A percentile compares a stretch with the other conserved stretches of the same genome.
These are phyloP conservation scores for Drosophila bipectinata DNA, from an alignment of 1,140 invertebrate species.

Conservation along the genomic window DNA sequence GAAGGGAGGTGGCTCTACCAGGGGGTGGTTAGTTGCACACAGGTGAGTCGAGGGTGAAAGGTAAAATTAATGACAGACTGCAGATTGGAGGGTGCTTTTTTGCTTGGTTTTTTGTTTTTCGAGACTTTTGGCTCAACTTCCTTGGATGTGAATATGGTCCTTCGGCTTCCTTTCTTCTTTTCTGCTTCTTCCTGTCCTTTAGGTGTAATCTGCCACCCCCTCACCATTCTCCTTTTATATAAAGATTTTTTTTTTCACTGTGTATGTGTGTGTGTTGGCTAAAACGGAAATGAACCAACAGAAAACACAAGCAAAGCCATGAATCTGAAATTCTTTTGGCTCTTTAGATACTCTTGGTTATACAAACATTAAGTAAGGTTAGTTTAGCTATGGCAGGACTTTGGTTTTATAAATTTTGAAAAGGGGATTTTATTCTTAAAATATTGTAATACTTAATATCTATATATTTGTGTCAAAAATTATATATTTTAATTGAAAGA, in stretches of 20 bases:
- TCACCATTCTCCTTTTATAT: neutral
- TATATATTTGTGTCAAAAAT: too few relatives aligned
- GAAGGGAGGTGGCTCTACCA: neutral
- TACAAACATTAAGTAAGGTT: neutral
- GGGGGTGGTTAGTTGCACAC: conserved; percentile 9
- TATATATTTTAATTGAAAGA: too few relatives aligned
- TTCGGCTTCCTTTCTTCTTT: conserved; percentile 4
- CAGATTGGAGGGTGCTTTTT: conserved; percentile 49
- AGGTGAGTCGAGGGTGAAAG: conserved; percentile 44
- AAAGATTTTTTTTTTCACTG: neutral
- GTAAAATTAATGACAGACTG: conserved; percentile 60
- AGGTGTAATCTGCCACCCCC: neutral
- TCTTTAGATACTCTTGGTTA: conserved; percentile 3
- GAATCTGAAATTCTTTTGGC: conserved; percentile 73
- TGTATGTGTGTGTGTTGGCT: conserved; percentile 12
- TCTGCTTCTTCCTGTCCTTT: neutral
- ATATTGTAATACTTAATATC: too few relatives aligned
- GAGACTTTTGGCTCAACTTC: conserved; percentile 33
- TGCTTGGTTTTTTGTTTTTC: conserved; percentile 2
- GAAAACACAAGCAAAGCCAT: conserved; percentile 67
- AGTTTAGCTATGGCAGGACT: neutral
- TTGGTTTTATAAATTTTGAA: neutral
- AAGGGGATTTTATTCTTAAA: too few relatives aligned
- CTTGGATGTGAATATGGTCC: conserved; percentile 39
- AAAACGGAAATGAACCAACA: conserved; percentile 74